phyloP scores from a whole-genome alignment of 2,797 vertebrate genomes.

The Rhinogobio ventralis region DNA sequence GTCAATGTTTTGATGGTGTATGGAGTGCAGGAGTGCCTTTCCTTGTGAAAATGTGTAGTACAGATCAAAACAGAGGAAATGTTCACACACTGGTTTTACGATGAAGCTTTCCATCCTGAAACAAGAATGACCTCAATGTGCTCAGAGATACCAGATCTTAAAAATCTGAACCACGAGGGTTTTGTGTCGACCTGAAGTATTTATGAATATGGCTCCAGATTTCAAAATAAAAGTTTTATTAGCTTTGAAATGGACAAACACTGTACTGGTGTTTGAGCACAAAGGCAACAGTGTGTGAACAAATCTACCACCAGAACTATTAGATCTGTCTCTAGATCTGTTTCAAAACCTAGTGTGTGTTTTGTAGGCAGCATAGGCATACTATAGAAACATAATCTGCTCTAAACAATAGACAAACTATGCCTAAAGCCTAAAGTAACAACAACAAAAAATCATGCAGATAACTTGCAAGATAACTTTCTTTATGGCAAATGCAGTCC shows the following conservation, averaged over 20 bases:
- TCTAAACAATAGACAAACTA: not conserved
- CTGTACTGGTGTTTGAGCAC: conserved; percentile 2
- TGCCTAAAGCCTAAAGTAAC: not conserved
- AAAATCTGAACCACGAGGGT: not conserved
- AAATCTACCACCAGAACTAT: not conserved
- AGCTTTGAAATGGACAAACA: not conserved
- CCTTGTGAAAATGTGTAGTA: not conserved
- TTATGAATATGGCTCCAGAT: not conserved
- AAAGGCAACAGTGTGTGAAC: not conserved
- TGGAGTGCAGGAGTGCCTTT: not conserved
- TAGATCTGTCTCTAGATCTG: not conserved
- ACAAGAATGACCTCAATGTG: not conserved
- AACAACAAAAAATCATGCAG: rapidly evolving
- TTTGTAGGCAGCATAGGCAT: not conserved
- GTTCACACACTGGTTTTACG: not conserved
- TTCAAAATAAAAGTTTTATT: conserved; percentile 17
- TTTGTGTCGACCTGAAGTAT: not conserved
- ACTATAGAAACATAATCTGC: not conserved
- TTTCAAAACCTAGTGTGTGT: not conserved
- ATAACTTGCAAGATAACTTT: not conserved
- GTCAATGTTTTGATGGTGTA: not conserved
- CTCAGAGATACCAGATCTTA: not conserved
- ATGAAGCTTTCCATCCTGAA: not conserved
- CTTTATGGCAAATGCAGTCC: not conserved
- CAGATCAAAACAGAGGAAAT: not conserved